These are phyloP conservation scores for Tetramorium simillimum DNA, from an alignment of 1,140 invertebrate species.

Conservation along the genomic window DNA sequence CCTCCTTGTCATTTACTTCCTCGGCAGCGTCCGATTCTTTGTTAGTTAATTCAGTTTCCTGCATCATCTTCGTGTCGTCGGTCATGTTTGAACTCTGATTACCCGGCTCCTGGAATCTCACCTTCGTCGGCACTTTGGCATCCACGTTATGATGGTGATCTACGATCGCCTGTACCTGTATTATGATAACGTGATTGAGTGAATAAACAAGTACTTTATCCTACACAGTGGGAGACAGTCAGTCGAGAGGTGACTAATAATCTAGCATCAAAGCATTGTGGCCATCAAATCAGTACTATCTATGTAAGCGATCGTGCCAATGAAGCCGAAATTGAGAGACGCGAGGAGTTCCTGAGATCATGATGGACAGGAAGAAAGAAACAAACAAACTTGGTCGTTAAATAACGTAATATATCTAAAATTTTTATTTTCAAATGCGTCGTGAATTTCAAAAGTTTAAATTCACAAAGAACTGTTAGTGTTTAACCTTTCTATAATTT, in stretches of 20 bases:
- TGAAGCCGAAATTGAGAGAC: slow-evolving; percentile 78
- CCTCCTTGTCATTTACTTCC: slow-evolving; percentile 65
- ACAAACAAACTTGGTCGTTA: background rate
- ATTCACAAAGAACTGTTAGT: background rate
- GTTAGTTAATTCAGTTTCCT: slow-evolving; percentile 72
- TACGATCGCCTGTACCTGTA: slow-evolving; percentile 95
- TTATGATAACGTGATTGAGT: background rate
- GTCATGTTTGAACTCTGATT: slow-evolving; percentile 74
- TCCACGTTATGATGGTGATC: slow-evolving; percentile 93
- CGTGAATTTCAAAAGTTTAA: background rate
- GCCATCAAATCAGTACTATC: slow-evolving; percentile 77
- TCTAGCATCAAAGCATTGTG: slow-evolving; percentile 81
- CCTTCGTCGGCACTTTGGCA: slow-evolving; percentile 92
- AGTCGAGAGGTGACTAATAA: slow-evolving; percentile 70
- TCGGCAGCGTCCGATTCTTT: slow-evolving; percentile 74
- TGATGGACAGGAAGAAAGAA: slow-evolving; percentile 46
- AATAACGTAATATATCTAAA: background rate
- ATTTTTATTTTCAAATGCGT: background rate
- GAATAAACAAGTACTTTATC: slow-evolving; percentile 16
- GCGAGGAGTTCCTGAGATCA: slow-evolving; percentile 52
- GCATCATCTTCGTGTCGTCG: slow-evolving; percentile 75
- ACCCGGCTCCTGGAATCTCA: slow-evolving; percentile 93
- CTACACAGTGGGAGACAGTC: slow-evolving; percentile 63
- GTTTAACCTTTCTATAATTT: background rate
- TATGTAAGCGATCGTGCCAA: slow-evolving; percentile 83